These are phyloP conservation scores for Ranitomeya imitator DNA, from an alignment of 2,113 vertebrate genomes.

Conservation along the genomic window DNA sequence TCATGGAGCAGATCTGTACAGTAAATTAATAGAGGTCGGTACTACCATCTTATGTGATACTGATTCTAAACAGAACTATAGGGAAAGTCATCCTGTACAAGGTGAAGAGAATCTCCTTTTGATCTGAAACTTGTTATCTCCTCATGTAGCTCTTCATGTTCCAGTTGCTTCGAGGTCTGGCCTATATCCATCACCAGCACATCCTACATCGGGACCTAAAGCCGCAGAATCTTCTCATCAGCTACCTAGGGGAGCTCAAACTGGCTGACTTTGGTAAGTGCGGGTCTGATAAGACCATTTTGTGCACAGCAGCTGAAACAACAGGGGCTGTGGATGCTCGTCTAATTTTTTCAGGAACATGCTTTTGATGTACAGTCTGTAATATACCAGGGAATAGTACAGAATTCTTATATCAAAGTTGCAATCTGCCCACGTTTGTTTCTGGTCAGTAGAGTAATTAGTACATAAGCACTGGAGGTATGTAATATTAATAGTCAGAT, in stretches of 20 bases:
- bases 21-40: slow-evolving; percentile 1
- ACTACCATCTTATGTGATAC: background rate
- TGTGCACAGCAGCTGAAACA: slow-evolving; percentile 15
- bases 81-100: slow-evolving; percentile 32
- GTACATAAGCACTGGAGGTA: background rate
- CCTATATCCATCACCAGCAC: slow-evolving; percentile 83
- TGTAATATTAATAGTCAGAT: background rate
- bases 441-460: background rate
- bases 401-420: background rate
- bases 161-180: slow-evolving; percentile 85
- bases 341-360: slow-evolving; percentile 6
- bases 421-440: background rate
- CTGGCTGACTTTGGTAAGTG: slow-evolving; percentile 89
- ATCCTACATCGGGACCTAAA: slow-evolving; percentile 93
- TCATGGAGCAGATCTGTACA: background rate
- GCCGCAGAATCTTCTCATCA: slow-evolving; percentile 93
- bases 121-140: slow-evolving; percentile 60
- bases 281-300: slow-evolving; percentile 3
- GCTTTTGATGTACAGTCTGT: slow-evolving; percentile 9
- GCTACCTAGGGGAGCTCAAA: slow-evolving; percentile 90
- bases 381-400: background rate
- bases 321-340: background rate
- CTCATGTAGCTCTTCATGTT: slow-evolving; percentile 87
- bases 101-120: slow-evolving; percentile 27
- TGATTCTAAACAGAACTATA: slow-evolving; percentile 34